Conservation (phyloP, 2,113 vertebrate genomes). For the Panthera leo region DNA sequence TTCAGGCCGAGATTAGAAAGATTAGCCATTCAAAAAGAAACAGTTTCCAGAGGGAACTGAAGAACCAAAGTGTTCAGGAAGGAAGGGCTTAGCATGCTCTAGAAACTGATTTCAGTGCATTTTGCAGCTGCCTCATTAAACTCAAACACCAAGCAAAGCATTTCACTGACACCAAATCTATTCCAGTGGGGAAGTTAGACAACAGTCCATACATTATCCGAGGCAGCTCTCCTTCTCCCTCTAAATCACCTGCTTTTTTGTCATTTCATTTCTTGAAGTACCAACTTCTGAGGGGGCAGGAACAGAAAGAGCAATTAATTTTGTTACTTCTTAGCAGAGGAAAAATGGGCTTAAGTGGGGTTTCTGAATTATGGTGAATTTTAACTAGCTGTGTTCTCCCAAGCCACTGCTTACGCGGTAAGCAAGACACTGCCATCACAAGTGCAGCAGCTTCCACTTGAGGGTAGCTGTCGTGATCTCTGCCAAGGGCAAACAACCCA, state of each 20-base stretch:
- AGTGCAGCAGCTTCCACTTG: not conserved
- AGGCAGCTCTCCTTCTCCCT: not conserved
- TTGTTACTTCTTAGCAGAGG: not conserved
- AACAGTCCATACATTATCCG: not conserved
- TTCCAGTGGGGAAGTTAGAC: not conserved
- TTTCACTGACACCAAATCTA: constrained; percentile 44
- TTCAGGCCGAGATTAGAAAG: constrained; percentile 7
- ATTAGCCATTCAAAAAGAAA: not conserved
- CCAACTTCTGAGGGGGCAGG: not conserved
- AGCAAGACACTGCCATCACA: not conserved
- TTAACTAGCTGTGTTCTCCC: not conserved
- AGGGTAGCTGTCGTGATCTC: not conserved
- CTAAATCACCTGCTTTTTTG: constrained; percentile 38
- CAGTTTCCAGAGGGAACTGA: not conserved
- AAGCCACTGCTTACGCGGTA: not conserved
- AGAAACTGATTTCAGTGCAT: not conserved
- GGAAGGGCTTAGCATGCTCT: not conserved
- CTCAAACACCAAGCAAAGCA: constrained; percentile 11
- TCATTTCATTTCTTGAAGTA: constrained; percentile 55
- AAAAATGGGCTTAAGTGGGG: not conserved
- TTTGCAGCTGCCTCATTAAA: constrained; percentile 38
- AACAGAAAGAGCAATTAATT: constrained; percentile 51
- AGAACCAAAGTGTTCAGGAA: not conserved
- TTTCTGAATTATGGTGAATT: not conserved
- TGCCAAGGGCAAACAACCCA: not conserved